phyloP scores from a whole-genome alignment of 1,140 invertebrate genomes.

The Frieseomelitta varia region DNA sequence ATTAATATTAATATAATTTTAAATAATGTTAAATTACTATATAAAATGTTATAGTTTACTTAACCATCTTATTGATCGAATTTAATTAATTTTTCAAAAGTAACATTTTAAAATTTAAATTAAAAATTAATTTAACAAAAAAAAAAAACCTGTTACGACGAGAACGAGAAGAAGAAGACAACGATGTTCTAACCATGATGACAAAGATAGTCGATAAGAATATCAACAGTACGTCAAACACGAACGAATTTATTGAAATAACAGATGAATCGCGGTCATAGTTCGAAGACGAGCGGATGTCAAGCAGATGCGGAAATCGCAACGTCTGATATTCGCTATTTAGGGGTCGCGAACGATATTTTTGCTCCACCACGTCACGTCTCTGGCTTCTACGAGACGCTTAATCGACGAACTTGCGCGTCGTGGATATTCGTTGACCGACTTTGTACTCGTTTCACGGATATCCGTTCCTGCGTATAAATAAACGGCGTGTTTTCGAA shows the following conservation, averaged over 20 bases:
- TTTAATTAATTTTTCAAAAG: background rate
- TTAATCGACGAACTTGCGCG: slow-evolving; percentile 26
- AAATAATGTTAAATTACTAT: no score
- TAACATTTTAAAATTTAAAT: background rate
- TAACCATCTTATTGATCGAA: no score
- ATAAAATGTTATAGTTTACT: no score
- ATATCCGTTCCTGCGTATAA: slow-evolving; percentile 17
- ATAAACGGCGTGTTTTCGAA: background rate
- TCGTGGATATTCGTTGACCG: background rate
- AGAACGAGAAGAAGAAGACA: background rate
- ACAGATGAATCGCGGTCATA: slow-evolving; percentile 6
- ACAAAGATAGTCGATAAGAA: background rate
- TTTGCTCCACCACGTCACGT: slow-evolving; percentile 4
- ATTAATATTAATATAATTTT: no score
- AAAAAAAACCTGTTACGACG: background rate
- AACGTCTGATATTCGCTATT: slow-evolving; percentile 7
- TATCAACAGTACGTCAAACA: slow-evolving; percentile 26
- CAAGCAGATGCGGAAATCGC: slow-evolving; percentile 32
- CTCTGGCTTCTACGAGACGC: slow-evolving; percentile 6
- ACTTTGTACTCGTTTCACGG: background rate
- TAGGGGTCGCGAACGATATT: slow-evolving; percentile 2
- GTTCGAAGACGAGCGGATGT: background rate
- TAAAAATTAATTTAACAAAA: background rate
- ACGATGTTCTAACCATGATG: background rate
- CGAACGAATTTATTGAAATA: background rate